Evolutionary conservation across 2,888 invertebrate genomes (phyloP).

Genomic region (Spisula solida): DNA sequence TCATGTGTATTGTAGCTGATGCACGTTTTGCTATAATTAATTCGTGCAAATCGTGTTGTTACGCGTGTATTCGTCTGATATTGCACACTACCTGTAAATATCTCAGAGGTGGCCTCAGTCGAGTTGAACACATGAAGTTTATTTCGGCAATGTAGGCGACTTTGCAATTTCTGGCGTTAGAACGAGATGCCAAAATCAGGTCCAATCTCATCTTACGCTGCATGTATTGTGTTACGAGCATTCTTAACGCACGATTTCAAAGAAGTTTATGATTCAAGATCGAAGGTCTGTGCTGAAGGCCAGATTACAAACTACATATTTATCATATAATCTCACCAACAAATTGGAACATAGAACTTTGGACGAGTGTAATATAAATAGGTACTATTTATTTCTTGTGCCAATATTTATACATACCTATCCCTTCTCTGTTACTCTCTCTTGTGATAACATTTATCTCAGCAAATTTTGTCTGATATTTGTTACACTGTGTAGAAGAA

Average conservation of each 20-base stretch:
- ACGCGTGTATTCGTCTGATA: background rate
- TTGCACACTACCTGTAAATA: background rate
- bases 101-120: background rate
- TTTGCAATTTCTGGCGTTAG: background rate
- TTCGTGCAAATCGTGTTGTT: background rate
- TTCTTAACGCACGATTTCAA: background rate
- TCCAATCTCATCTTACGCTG: background rate
- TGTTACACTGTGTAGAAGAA: too few species aligned
- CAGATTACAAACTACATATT: background rate
- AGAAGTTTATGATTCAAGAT: background rate
- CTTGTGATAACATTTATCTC: background rate
- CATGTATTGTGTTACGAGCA: background rate
- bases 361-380: background rate
- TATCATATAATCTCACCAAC: background rate
- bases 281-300: background rate
- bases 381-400: background rate
- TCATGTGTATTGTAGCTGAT: background rate
- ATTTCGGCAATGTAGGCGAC: background rate
- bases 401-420: background rate
- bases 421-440: background rate
- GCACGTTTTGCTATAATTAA: background rate
- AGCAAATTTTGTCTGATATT: too few species aligned
- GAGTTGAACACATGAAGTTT: background rate
- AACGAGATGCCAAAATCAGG: background rate
- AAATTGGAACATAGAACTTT: conserved; percentile 1